These are phyloP conservation scores for Lanius ludovicianus DNA, from an alignment of 2,113 vertebrate genomes.

Conservation along the genomic window DNA sequence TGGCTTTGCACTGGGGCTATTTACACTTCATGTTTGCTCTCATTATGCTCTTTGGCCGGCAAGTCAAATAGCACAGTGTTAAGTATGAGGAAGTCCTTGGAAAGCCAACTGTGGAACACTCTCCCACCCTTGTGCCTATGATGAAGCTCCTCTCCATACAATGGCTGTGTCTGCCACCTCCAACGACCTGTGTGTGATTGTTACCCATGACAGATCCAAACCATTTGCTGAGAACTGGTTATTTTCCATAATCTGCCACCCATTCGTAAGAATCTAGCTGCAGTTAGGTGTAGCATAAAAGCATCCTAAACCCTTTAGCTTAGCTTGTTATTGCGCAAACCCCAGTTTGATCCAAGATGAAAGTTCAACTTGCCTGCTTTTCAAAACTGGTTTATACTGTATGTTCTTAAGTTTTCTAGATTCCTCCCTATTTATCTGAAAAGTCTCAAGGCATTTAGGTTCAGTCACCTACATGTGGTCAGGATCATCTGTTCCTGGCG, in stretches of 20 bases:
- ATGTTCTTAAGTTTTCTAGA: not conserved
- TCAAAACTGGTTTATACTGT: not conserved
- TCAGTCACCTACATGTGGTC: not conserved
- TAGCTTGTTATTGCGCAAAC: not conserved
- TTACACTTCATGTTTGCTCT: not conserved
- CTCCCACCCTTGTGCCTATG: not conserved
- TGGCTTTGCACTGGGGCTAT: not conserved
- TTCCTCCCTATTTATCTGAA: not conserved
- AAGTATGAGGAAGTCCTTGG: not conserved
- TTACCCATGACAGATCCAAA: not conserved
- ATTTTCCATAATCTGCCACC: not conserved
- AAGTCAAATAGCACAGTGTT: not conserved
- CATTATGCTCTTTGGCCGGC: not conserved
- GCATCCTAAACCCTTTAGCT: not conserved
- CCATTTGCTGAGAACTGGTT: not conserved
- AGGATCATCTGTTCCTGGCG: not conserved
- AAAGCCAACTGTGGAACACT: not conserved
- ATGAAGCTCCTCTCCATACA: not conserved
- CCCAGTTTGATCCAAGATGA: not conserved
- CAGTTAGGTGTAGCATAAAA: not conserved
- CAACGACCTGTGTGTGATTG: not conserved
- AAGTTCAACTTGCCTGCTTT: not conserved
- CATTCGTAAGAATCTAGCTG: not conserved
- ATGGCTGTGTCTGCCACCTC: fast-evolving
- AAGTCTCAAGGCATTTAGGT: not conserved